Evolutionary conservation across 2,888 invertebrate genomes (phyloP), one percentile per base, ranked within the genome.

Genomic region (Steinernema carpocapsae): DNA sequence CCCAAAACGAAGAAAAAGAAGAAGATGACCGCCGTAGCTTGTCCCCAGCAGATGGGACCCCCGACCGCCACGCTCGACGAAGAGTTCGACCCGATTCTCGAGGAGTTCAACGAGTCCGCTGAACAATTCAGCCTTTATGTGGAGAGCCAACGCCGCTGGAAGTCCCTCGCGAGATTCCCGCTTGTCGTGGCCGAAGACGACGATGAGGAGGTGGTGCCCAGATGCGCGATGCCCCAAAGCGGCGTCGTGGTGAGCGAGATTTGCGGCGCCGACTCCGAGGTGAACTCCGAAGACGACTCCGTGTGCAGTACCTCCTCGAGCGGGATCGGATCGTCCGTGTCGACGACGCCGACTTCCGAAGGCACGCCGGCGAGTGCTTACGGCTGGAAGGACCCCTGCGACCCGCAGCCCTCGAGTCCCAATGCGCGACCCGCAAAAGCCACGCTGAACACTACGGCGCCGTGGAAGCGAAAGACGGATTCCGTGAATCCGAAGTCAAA

Each of bases 81-180:
- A n/a, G 64, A 64, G 29, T 64, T 64, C n/a, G 64, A 64, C 64
- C 64, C 64, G 64, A 64, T 64, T n/a, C 64, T 64, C 64, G 64
- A 64, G 37, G 64, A 64, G 64, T 64, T 64, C 64, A 19, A 64
- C 17, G 64, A 64, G 32, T 64, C 64, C 26, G 64, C 64, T 7
- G 64, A 64, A 32, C 32, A 64, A 26, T 64, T 64, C 64, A 22
- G 64, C 17, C 64, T 64, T 32, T 64, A 64, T 32, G 64, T 64
- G 32, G 64, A 64, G 17, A 26, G 64, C 17, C 64, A 64, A 6
- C 64, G 64, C 32, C 64, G 64, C 17, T 64, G 64, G 64, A 64
- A 64, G 64, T 32, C 32, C 37, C 64, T 64, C 64, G 64, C 32
- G 14, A 22, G 64, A 17, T 64, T 64, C 32, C 64, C 64, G 29